Evolutionary conservation across 2,113 vertebrate genomes (phyloP).

Genomic region (Notechis scutatus): DNA sequence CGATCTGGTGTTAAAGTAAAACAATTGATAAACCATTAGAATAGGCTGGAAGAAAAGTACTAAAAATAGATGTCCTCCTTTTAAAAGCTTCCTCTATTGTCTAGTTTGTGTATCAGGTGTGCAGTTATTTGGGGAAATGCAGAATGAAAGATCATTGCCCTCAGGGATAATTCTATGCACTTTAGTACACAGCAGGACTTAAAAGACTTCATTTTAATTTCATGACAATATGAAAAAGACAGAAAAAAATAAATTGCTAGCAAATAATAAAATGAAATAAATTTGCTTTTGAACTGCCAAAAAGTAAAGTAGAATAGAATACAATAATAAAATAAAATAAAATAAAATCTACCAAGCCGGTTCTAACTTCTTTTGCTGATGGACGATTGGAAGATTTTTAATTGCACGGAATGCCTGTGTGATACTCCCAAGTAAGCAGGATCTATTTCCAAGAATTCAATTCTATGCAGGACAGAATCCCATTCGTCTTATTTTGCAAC

Average conservation of each 20-base stretch:
- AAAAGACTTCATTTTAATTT: constrained; percentile 32
- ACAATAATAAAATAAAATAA: background rate
- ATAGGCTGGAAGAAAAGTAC: background rate
- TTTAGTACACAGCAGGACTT: background rate
- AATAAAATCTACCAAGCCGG: background rate
- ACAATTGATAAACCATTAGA: background rate
- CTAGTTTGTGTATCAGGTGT: background rate
- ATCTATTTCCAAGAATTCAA: constrained; percentile 63
- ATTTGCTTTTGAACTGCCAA: background rate
- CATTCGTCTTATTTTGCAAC: constrained; percentile 69
- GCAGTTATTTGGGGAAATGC: background rate
- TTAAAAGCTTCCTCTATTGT: background rate
- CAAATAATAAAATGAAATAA: background rate
- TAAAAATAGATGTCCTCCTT: background rate
- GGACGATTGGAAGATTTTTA: constrained; percentile 20
- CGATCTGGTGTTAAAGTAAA: background rate
- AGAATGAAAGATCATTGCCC: background rate
- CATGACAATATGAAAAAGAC: constrained; percentile 24
- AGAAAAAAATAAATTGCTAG: background rate
- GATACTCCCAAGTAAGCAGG: constrained; percentile 53
- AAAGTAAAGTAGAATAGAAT: background rate
- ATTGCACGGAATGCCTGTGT: constrained; percentile 7
- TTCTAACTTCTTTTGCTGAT: background rate
- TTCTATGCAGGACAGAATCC: constrained; percentile 36
- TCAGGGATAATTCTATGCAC: constrained; percentile 4